Conservation (phyloP, 2,888 invertebrate species). For the Ephialtes manifestator region DNA sequence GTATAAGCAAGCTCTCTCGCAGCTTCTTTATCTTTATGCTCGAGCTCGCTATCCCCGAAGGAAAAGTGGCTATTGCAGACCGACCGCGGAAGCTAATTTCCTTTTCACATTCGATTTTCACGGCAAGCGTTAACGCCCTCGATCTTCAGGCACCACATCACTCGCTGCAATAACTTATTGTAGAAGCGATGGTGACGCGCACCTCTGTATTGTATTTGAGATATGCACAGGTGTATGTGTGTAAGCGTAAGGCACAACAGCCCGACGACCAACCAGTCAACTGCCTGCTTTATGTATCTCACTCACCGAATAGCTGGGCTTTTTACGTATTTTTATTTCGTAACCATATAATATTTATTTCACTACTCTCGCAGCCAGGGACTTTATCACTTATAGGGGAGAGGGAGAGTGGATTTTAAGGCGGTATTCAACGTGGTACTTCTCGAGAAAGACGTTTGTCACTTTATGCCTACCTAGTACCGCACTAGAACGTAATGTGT, state of each 20-base stretch:
- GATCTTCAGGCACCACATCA: conserved; percentile 67
- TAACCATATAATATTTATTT: conserved; percentile 84
- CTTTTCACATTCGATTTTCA: conserved; percentile 84
- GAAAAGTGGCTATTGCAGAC: conserved; percentile 34
- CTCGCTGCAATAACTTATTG: conserved; percentile 79
- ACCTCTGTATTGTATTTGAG: conserved; percentile 59
- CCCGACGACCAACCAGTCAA: conserved; percentile 44
- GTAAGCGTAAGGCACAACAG: conserved; percentile 19
- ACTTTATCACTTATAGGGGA: conserved; percentile 80
- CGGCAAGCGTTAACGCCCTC: conserved; percentile 79
- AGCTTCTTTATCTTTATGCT: conserved; percentile 80
- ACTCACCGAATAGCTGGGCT: conserved; percentile 52
- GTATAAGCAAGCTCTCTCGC: conserved; percentile 48
- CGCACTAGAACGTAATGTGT: neutral
- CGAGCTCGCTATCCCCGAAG: conserved; percentile 8
- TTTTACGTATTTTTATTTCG: conserved; percentile 78
- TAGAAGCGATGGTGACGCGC: conserved; percentile 54
- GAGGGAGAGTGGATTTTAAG: conserved; percentile 58
- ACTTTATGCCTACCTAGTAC: conserved; percentile 40
- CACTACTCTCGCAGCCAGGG: conserved; percentile 72
- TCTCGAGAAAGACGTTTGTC: conserved; percentile 58
- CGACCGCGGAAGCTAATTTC: conserved; percentile 83
- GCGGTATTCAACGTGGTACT: conserved; percentile 60
- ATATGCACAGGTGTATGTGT: conserved; percentile 34
- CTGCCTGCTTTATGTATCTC: conserved; percentile 58